Conservation (phyloP, 2,888 invertebrate genomes). For the Pristionchus fissidentatus region DNA sequence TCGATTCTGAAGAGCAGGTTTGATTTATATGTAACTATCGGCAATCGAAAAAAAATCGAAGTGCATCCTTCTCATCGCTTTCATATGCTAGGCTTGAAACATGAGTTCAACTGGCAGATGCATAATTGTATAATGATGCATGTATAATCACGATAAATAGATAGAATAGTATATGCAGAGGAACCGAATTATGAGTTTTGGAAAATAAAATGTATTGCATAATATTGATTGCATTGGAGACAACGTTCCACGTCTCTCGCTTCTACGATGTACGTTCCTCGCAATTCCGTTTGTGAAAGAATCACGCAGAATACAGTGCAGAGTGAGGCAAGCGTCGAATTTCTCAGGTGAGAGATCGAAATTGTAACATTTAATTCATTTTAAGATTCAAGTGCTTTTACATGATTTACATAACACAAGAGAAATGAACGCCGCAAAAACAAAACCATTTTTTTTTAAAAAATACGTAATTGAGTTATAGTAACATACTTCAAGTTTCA, state of each 20-base stretch:
- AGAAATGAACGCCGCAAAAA: too few species aligned
- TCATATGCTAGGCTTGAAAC: too few species aligned
- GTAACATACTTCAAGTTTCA: too few species aligned
- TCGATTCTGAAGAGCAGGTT: not conserved
- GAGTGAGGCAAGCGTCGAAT: slow-evolving; percentile 14
- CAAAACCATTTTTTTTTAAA: too few species aligned
- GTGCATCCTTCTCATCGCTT: not conserved
- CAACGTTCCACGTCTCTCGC: slow-evolving; percentile 19
- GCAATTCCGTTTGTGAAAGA: slow-evolving; percentile 45
- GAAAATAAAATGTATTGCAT: not conserved
- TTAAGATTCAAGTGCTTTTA: too few species aligned
- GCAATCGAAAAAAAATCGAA: not conserved
- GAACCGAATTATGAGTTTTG: not conserved
- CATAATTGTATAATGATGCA: not conserved
- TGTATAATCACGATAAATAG: not conserved
- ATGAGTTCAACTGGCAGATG: not conserved
- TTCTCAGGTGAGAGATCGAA: slow-evolving; percentile 5
- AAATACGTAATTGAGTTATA: too few species aligned
- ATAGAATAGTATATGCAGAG: not conserved
- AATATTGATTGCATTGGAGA: not conserved
- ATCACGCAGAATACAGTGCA: slow-evolving; percentile 43
- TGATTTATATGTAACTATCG: not conserved
- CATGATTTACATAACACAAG: too few species aligned
- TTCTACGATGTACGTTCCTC: slow-evolving; percentile 43
- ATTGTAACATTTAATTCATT: not conserved